phyloP scores from a whole-genome alignment of 2,797 vertebrate genomes.

The Lepus townsendii region DNA sequence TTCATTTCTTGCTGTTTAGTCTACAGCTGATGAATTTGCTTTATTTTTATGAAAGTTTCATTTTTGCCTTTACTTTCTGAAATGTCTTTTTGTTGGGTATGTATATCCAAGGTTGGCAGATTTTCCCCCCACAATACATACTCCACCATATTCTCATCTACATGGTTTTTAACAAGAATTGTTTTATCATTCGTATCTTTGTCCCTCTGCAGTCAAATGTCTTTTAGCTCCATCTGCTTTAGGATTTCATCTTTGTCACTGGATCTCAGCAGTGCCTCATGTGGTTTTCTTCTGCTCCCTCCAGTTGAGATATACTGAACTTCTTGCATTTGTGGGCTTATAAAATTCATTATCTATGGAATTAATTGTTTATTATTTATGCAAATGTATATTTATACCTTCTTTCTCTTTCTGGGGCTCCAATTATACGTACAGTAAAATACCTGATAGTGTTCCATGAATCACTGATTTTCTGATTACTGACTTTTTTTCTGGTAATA shows the following conservation, averaged over 20 bases:
- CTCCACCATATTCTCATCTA: not conserved
- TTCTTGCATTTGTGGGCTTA: not conserved
- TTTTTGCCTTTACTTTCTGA: slow-evolving; percentile 13
- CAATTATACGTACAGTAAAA: not conserved
- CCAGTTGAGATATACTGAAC: not conserved
- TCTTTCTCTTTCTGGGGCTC: not conserved
- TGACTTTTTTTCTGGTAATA: not conserved
- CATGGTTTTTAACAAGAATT: slow-evolving; percentile 29
- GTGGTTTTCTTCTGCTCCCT: slow-evolving; percentile 31
- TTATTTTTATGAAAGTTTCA: not conserved
- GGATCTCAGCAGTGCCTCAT: not conserved
- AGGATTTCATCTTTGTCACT: slow-evolving; percentile 42
- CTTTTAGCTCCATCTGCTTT: slow-evolving; percentile 32
- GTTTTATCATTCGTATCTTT: not conserved
- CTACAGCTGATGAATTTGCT: slow-evolving; percentile 17
- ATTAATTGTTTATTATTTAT: not conserved
- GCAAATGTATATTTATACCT: slow-evolving; percentile 12
- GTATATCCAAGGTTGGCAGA: slow-evolving; percentile 19
- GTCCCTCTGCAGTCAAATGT: not conserved
- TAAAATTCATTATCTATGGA: slow-evolving; percentile 31
- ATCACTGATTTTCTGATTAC: not conserved
- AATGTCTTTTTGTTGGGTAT: slow-evolving; percentile 3
- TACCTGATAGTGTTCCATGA: not conserved
- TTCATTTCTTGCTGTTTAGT: slow-evolving; percentile 9
- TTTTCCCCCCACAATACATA: not conserved